Evolutionary conservation across 2,888 invertebrate species (phyloP), one percentile per base, ranked within the genome.

Genomic region (Idaea biselata): DNA sequence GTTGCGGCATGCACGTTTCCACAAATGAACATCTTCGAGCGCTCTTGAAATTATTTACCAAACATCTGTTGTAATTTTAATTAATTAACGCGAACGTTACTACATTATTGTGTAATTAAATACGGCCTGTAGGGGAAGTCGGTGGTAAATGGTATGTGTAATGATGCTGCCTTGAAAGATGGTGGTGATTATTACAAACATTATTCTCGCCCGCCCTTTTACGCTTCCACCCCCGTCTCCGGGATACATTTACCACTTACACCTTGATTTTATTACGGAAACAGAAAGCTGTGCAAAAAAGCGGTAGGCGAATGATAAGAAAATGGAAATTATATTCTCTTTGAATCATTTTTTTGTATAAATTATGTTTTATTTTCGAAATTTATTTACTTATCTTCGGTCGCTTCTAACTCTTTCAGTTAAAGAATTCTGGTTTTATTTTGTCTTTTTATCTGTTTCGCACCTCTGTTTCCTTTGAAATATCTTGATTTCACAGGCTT

Each of bases 131-230:
- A 44, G 77, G 81, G 81, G 82, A 78, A 78, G 72, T 70, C 72
- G 70, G 80, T 71, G 79, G 81, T 77, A 81, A 80, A 84, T 80
- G 80, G 78, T 70, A 80, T 76, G 81, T 80, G 81, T 82, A 81
- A 82, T 79, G 78, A 75, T 72, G 75, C 71, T 73, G 75, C 79
- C 72, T 83, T 86, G 87, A 89, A 79, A 77, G 83, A 89, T 88
- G 86, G 78, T 75, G 77, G 82, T 78, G 87, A 89, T 88, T 87
- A 91, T 88, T 87, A 81, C 87, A 82, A 82, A 82, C 86, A 87
- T 89, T 88, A 86, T 65, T 72, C 67, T 63, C 68, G 61, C 82
- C 83, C 82, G 69, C 78, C 74, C 78, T 73, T 71, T 75, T 44
- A 44, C 44, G 44, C 44, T 44, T 44, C 11, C 44, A 44, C 44